Percentiles rank a stretch among this genome's conserved stretches.
phyloP scores from a whole-genome alignment of 2,113 vertebrate genomes.

The Cathartes aura region DNA sequence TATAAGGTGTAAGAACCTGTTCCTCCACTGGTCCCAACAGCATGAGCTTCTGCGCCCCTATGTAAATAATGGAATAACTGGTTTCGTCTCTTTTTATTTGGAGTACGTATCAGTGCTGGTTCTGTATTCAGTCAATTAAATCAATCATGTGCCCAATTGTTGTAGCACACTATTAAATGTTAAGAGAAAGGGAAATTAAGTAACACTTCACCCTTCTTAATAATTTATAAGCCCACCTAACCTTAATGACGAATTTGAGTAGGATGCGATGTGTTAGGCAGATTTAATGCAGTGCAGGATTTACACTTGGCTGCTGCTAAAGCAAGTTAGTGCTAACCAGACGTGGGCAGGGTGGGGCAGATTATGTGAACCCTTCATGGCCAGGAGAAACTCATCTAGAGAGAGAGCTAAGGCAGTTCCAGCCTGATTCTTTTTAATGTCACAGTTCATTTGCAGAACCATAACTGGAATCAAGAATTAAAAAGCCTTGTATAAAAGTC shows the following conservation, averaged over 20 bases:
- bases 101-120: background rate
- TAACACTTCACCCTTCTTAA: slow-evolving; percentile 65
- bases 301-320: slow-evolving; percentile 47
- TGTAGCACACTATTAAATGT: slow-evolving; percentile 44
- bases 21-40: background rate
- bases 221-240: slow-evolving; percentile 56
- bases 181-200: slow-evolving; percentile 64
- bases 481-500: slow-evolving; percentile 88
- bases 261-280: slow-evolving; percentile 56
- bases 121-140: slow-evolving; percentile 52
- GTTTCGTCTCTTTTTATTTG: background rate
- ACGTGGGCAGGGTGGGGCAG: slow-evolving; percentile 61
- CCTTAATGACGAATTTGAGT: slow-evolving; percentile 62
- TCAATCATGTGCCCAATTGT: slow-evolving; percentile 21
- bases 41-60: background rate
- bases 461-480: slow-evolving; percentile 88
- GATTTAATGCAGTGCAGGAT: slow-evolving; percentile 60
- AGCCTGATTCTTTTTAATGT: slow-evolving; percentile 86
- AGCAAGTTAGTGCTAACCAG: slow-evolving; percentile 63
- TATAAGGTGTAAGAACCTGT: background rate
- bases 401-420: slow-evolving; percentile 76
- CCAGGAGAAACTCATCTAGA: slow-evolving; percentile 76
- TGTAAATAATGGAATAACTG: background rate
- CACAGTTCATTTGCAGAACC: slow-evolving; percentile 88
- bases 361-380: slow-evolving; percentile 68